A percentile compares a stretch with the other conserved stretches of the same genome.
phyloP scores from a whole-genome alignment of 2,113 vertebrate species.

The Muntiacus reevesi region DNA sequence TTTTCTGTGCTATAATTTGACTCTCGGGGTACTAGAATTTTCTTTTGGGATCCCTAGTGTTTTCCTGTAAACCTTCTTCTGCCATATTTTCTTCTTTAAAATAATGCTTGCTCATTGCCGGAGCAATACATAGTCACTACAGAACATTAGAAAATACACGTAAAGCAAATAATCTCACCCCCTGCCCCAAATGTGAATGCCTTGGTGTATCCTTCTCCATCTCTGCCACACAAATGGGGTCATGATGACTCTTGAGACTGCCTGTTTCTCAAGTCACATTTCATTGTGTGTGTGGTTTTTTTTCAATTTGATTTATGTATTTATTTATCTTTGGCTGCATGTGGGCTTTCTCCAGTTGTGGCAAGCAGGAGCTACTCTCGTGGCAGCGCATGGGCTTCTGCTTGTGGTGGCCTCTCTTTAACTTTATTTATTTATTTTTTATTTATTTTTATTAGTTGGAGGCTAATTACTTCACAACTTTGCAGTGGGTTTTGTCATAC shows the following conservation, averaged over 20 bases:
- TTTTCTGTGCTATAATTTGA: conserved; percentile 45
- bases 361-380: neutral
- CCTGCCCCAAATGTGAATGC: neutral
- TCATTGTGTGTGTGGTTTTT: neutral
- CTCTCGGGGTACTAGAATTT: conserved; percentile 39
- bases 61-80: conserved; percentile 28
- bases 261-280: neutral
- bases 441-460: too few relatives aligned
- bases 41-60: neutral
- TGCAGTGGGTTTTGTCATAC: too few relatives aligned
- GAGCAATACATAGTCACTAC: neutral
- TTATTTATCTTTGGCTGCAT: neutral
- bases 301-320: neutral
- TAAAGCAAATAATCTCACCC: neutral
- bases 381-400: neutral
- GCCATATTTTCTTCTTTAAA: neutral
- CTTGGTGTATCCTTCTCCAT: neutral
- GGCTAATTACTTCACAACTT: too few relatives aligned
- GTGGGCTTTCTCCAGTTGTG: neutral
- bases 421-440: too few relatives aligned
- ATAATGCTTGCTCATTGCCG: neutral
- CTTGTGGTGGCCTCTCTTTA: neutral
- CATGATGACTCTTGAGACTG: neutral
- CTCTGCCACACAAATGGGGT: neutral
- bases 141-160: neutral